Conservation (phyloP, 2,888 invertebrate genomes). For the Parnassius orleans region DNA sequence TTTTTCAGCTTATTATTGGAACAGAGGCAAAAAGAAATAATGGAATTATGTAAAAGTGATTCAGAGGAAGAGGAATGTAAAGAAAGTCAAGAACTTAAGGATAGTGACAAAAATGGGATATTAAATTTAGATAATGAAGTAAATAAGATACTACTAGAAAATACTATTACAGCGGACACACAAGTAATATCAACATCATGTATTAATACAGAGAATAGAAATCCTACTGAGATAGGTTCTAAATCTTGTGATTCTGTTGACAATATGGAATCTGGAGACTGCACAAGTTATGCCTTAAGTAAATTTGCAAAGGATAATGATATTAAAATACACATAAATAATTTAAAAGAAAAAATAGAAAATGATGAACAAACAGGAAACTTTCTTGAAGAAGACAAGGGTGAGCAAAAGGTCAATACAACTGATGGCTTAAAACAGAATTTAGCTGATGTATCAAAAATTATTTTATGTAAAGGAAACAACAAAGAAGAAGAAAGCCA, state of each 20-base stretch:
- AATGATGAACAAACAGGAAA: constrained; percentile 11
- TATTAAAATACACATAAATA: constrained; percentile 22
- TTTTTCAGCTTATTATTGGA: constrained; percentile 83
- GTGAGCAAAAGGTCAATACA: constrained; percentile 10
- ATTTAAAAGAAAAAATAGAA: constrained; percentile 18
- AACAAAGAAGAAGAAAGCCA: constrained; percentile 42
- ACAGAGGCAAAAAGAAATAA: constrained; percentile 87
- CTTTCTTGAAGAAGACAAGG: constrained; percentile 3
- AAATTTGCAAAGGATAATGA: constrained; percentile 7
- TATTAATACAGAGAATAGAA: background rate
- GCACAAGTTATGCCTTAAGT: constrained; percentile 1
- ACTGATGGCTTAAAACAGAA: constrained; percentile 5
- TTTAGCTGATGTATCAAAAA: constrained; percentile 2
- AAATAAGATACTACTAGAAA: background rate
- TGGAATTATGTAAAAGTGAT: constrained; percentile 88
- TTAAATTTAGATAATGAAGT: background rate
- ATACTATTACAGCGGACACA: background rate
- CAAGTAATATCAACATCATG: background rate
- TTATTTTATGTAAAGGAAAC: constrained; percentile 15
- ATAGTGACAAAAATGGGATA: constrained; percentile 1
- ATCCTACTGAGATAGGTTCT: background rate
- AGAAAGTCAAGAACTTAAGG: constrained; percentile 12
- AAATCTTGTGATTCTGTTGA: constrained; percentile 1
- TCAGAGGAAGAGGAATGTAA: constrained; percentile 74
- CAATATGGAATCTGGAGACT: background rate